phyloP scores from a whole-genome alignment of 2,888 invertebrate species.

The Ypsolopha sequella region DNA sequence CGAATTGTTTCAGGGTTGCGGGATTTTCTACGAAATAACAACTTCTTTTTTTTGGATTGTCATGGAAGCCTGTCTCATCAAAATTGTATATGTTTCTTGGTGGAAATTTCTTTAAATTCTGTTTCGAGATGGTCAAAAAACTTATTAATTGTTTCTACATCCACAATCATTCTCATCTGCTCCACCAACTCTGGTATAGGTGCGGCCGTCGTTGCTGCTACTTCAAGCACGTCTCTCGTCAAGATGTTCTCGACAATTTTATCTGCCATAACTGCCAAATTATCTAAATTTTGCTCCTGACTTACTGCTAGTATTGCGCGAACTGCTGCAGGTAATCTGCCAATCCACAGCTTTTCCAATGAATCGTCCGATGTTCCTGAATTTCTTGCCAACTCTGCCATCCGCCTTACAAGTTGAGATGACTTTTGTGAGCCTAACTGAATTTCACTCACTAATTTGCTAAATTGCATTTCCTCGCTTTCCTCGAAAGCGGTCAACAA shows the following conservation, averaged over 20 bases:
- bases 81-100: too few species aligned
- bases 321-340: conserved; percentile 3
- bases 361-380: neutral
- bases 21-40: too few species aligned
- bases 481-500: conserved; percentile 4
- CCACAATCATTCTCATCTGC: too few species aligned
- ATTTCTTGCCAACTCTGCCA: conserved; percentile 4
- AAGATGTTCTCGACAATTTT: conserved; percentile 2
- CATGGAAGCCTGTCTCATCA: too few species aligned
- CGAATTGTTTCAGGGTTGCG: too few species aligned
- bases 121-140: too few species aligned
- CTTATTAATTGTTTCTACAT: too few species aligned
- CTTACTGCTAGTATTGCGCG: conserved; percentile 3
- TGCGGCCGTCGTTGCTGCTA: neutral
- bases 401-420: conserved; percentile 4
- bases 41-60: too few species aligned
- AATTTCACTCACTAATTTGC: conserved; percentile 6
- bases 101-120: too few species aligned
- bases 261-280: conserved; percentile 4
- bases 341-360: conserved; percentile 3
- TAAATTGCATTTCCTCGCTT: conserved; percentile 3
- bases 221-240: neutral
- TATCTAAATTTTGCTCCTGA: neutral
- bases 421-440: conserved; percentile 6
- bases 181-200: too few species aligned